These are phyloP conservation scores for Euura lappo DNA, from an alignment of 1,140 invertebrate species.

Conservation along the genomic window DNA sequence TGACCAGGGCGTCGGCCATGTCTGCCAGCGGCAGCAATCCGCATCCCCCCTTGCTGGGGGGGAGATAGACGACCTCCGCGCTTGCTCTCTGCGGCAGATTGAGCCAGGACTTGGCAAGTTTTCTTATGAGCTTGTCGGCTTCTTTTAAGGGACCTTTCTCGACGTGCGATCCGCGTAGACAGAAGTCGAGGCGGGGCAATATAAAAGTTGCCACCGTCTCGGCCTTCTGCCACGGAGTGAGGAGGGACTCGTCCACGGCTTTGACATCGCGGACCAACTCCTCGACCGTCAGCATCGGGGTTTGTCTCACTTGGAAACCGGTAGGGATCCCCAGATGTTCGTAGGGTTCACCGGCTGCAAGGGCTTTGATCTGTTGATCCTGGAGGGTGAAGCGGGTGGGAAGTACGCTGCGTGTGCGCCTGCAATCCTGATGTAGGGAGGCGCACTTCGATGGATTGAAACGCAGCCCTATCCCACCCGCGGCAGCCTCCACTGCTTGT, in stretches of 20 bases:
- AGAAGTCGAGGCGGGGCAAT: slow-evolving; percentile 41
- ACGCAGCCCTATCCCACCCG: slow-evolving; percentile 23
- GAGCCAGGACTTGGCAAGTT: slow-evolving; percentile 35
- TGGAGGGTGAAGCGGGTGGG: slow-evolving; percentile 21
- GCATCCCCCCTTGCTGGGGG: slow-evolving; percentile 31
- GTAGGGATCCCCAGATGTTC: slow-evolving; percentile 31
- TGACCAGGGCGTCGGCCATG: slow-evolving; percentile 15
- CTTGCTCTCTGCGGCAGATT: slow-evolving; percentile 39
- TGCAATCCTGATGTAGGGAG: slow-evolving; percentile 31
- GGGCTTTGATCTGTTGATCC: slow-evolving; percentile 9
- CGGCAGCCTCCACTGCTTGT: slow-evolving; percentile 6
- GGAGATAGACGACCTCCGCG: slow-evolving; percentile 33
- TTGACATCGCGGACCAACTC: slow-evolving; percentile 24
- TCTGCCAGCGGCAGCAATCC: slow-evolving; percentile 26
- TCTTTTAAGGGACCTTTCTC: slow-evolving; percentile 25
- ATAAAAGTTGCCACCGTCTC: slow-evolving; percentile 42
- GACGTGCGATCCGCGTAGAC: slow-evolving; percentile 31
- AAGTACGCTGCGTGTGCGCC: background rate
- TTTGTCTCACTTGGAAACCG: slow-evolving; percentile 34
- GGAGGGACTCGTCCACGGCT: slow-evolving; percentile 29
- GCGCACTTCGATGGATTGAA: slow-evolving; percentile 41
- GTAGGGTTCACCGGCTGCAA: slow-evolving; percentile 33
- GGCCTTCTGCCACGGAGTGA: slow-evolving; percentile 36
- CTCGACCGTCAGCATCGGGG: slow-evolving; percentile 26
- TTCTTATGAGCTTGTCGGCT: slow-evolving; percentile 34